These are phyloP conservation scores for Scrobipalpa atriplicella DNA, from an alignment of 2,888 invertebrate genomes.

Conservation along the genomic window DNA sequence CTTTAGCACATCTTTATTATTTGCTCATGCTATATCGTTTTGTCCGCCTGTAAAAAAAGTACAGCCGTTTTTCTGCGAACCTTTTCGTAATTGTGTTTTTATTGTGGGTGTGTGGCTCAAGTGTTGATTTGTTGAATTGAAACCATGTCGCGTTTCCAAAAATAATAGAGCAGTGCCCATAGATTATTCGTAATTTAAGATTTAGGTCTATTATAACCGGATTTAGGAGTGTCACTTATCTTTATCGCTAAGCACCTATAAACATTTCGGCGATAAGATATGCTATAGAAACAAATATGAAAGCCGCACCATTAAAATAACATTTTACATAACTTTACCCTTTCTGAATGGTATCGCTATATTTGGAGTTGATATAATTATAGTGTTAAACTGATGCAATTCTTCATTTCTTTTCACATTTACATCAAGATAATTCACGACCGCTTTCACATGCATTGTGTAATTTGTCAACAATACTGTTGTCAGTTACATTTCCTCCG, in stretches of 20 bases:
- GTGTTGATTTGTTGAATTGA: neutral
- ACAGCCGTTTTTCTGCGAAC: neutral
- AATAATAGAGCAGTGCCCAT: too few species aligned
- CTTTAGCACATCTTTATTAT: conserved; percentile 18
- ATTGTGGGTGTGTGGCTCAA: too few species aligned
- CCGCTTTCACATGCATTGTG: neutral
- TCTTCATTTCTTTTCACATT: too few species aligned
- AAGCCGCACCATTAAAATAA: too few species aligned
- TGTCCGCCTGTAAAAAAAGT: neutral
- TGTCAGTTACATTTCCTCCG: neutral
- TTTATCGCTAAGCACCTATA: conserved; percentile 12
- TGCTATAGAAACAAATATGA: too few species aligned
- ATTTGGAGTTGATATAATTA: too few species aligned
- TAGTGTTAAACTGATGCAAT: too few species aligned
- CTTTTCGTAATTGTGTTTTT: neutral
- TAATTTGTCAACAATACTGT: neutral
- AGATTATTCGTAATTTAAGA: neutral
- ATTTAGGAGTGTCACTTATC: conserved; percentile 27
- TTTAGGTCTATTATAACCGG: conserved; percentile 24
- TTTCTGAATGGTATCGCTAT: too few species aligned
- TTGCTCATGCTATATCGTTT: neutral
- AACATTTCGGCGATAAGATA: conserved; percentile 26
- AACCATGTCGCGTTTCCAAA: neutral
- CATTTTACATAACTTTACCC: too few species aligned
- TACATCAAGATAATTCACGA: too few species aligned